Base-by-base conservation (phyloP, 2,888 invertebrate species). In the Elegia similella region DNA sequence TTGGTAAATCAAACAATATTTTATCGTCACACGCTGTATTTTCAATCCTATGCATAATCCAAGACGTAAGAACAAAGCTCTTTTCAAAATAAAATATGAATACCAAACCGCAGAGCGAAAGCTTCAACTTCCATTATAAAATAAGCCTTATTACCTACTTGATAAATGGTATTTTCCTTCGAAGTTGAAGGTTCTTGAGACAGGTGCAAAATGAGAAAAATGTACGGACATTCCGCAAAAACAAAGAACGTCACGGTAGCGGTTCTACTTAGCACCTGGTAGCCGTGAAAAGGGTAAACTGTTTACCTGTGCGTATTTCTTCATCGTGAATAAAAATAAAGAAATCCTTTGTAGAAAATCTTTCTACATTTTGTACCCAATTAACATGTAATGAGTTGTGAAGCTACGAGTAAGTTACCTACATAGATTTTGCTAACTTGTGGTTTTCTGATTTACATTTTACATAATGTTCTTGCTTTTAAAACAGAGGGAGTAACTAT, bases 201-300 rank as follows among this genome's bases (percentile, higher is more conserved):
- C 71, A 75, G 74, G 76, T 78, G 80, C 70, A 65, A 78, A 79
- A 75, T 71, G 68, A 70, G 76, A 73, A 70, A 75, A 73, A 75
- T 65, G 64, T 63, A 58, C 62, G 69, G 66, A 63, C 62, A 64
- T 60, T 60, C 61, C 29, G 59, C 15, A 12, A 59, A 64, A 72
- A 79, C 77, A 79, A 78, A 76, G 76, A 61, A 56, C 56, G 56
- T 57, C 58, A 55, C 17, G 62, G 61, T 67, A 58, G 63, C 53
- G 58, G 65, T 57, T 59, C 62, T 63, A 67, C 66, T 79, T 78
- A 74, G 63, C 76, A 76, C 72, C 71, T 75, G 70, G 66, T 68
- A 66, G 61, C 46, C 52, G 61, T 63, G 59, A 58, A 55, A 62
- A 62, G 56, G 59, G 66, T 60, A 62, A 59, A 59, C 55, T 15